Conservation (phyloP, 2,888 invertebrate genomes). For the Girardia tigrina region DNA sequence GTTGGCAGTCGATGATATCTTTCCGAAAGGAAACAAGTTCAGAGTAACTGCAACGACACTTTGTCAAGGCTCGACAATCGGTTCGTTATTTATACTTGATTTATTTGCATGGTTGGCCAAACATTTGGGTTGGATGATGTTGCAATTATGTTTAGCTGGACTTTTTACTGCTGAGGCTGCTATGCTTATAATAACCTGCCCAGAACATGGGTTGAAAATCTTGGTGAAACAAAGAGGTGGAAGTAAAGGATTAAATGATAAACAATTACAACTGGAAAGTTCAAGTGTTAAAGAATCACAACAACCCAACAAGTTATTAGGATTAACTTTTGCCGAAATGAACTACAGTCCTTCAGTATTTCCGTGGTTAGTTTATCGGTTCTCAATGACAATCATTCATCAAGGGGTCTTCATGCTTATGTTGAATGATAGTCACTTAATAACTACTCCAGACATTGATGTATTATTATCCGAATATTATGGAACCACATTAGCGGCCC, state of each 20-base stretch:
- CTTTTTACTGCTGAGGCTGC: neutral
- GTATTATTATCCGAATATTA: neutral
- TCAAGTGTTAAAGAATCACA: neutral
- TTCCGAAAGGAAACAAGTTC: conserved; percentile 21
- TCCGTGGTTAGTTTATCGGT: conserved; percentile 18
- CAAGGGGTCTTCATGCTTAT: conserved; percentile 24
- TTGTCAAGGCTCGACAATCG: conserved; percentile 31
- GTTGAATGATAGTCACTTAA: neutral
- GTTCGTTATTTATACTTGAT: conserved; percentile 17
- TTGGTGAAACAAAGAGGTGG: neutral
- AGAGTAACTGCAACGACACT: conserved; percentile 25
- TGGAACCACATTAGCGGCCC: neutral
- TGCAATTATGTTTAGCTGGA: conserved; percentile 21
- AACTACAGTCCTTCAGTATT: conserved; percentile 24
- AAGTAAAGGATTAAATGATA: neutral
- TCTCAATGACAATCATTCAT: conserved; percentile 8
- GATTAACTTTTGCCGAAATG: conserved; percentile 23
- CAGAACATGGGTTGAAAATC: conserved; percentile 9
- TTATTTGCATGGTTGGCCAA: neutral
- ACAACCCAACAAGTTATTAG: neutral
- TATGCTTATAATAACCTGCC: neutral
- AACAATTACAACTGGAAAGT: neutral
- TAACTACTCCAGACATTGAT: neutral
- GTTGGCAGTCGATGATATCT: conserved; percentile 20
- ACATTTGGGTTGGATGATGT: conserved; percentile 2